Evolutionary conservation across 1,140 invertebrate genomes (phyloP), one percentile per base, ranked within the genome.

Genomic region (Euglossa dilemma): DNA sequence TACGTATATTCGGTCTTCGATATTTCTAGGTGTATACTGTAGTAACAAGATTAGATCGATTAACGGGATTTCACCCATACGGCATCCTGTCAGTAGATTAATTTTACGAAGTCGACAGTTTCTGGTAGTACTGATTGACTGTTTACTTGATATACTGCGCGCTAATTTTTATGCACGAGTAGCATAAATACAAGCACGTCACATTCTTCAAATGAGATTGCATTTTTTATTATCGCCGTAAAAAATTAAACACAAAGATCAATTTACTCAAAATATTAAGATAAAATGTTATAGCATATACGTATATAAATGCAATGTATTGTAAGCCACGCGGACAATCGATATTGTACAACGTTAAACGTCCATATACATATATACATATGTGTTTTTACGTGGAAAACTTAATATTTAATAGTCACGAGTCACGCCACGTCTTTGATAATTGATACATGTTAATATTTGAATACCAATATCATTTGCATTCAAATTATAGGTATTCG

Each of bases 11-110:
- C n/a, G 43, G 36, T 36, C 36, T 36, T 77, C 23, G 18, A 36
- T n/a, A 43, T 66, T 64, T 28, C 28, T 25, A 28, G 5, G 9
- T n/a, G 6, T 67, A 2, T n/a, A 11, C 14, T 45, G 7, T 45
- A 0, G n/a, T 73, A 78, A 70, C 57, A 77, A 67, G 45, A 79
- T 85, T 23, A 72, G 45, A 78, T 78, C 43, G 73, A 61, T 74
- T 74, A 86, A 87, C 67, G 54, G 66, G 52, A 74, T 74, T 83
- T 54, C 23, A 50, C 9, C n/a, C 20, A 28, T 52, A 6, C 20
- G 28, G 43, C 63, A 59, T 82, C 43, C 56, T 77, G 63, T 69
- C 56, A 52, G 18, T 45, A 11, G 23, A 28, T 0, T 64, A 73
- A 54, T 64, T 80, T 63, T 16, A 12, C 16, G 0, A 61, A 61